Conservation (phyloP, 2,888 invertebrate species). For the Eupeodes latifasciatus region DNA sequence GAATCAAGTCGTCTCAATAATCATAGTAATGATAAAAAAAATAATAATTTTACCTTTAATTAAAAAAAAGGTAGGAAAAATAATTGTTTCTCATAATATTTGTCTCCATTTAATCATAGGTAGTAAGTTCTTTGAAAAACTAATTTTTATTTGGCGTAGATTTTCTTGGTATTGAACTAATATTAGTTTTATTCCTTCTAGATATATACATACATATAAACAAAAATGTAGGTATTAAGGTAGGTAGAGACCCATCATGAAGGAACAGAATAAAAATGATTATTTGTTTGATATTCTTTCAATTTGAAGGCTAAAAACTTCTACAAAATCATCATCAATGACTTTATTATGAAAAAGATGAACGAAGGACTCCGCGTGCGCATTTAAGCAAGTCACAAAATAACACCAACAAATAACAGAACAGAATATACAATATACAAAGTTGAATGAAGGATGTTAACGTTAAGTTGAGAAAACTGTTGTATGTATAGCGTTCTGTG, state of each 20-base stretch:
- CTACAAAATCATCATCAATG: constrained; percentile 29
- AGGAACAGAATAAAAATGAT: neutral
- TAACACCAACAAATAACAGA: neutral
- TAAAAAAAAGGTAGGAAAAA: neutral
- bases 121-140: too few species aligned
- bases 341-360: constrained; percentile 1
- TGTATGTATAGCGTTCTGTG: too few species aligned
- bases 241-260: neutral
- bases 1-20: neutral
- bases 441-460: constrained; percentile 41
- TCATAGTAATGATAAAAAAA: too few species aligned
- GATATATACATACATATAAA: too few species aligned
- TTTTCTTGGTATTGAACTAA: neutral
- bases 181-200: neutral
- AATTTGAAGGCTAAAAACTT: constrained; percentile 10
- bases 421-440: neutral
- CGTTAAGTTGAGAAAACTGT: constrained; percentile 16
- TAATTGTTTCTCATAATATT: neutral
- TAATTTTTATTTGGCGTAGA: neutral
- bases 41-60: neutral
- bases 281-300: constrained; percentile 13
- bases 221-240: too few species aligned
- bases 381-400: neutral
- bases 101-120: neutral
- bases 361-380: constrained; percentile 33